Evolutionary conservation across 2,797 vertebrate genomes (phyloP).

Genomic region (Pteropus rufus): DNA sequence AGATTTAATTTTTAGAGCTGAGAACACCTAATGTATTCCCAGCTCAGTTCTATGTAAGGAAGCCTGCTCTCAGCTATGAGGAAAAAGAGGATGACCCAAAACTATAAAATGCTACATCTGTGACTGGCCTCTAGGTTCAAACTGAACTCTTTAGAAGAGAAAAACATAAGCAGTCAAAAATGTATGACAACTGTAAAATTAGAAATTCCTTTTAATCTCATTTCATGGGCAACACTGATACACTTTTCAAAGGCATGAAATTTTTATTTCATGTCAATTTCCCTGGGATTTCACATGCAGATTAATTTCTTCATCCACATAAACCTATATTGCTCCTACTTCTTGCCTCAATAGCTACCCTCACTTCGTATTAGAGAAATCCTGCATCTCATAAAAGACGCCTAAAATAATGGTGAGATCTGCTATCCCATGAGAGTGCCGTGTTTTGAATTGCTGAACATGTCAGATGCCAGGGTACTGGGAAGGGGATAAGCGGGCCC

Average conservation of each 20-base stretch:
- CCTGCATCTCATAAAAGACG: conserved; percentile 13
- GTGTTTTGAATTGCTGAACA: not conserved
- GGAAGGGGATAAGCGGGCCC: not conserved
- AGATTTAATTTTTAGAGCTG: not conserved
- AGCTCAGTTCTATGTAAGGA: not conserved
- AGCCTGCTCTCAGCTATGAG: not conserved
- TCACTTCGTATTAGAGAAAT: not conserved
- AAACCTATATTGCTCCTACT: conserved; percentile 35
- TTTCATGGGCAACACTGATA: conserved; percentile 62
- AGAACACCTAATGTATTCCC: not conserved
- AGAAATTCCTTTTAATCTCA: conserved; percentile 71
- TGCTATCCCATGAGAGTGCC: not conserved
- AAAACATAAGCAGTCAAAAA: not conserved
- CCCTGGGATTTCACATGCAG: conserved; percentile 65
- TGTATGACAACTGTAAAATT: conserved; percentile 30
- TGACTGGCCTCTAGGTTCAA: not conserved
- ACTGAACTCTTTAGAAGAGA: not conserved
- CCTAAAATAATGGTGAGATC: not conserved
- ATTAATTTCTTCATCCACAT: conserved; percentile 65
- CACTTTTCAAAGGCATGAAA: conserved; percentile 58
- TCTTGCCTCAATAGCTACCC: not conserved
- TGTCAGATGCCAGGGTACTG: not conserved
- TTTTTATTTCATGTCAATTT: conserved; percentile 75
- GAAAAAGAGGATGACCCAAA: not conserved
- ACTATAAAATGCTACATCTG: not conserved